A percentile compares a stretch with the other conserved stretches of the same genome.
These are phyloP conservation scores for Formicarius rufipectus DNA, from an alignment of 2,113 vertebrate genomes.

Conservation along the genomic window DNA sequence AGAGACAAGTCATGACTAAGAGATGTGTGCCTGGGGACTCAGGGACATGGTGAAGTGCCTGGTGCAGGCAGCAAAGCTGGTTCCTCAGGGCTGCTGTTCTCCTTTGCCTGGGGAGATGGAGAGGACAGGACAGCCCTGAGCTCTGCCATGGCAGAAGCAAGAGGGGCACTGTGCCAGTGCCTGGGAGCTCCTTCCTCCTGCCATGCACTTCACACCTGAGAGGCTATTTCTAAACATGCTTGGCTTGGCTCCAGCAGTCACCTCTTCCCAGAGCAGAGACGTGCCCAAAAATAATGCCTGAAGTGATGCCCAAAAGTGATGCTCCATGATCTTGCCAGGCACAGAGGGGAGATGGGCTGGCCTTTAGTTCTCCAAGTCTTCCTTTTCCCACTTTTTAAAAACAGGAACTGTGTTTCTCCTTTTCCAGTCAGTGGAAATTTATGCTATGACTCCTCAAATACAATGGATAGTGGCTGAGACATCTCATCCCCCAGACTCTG, in stretches of 20 bases:
- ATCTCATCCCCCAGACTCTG: background rate
- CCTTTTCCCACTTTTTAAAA: background rate
- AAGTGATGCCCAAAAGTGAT: background rate
- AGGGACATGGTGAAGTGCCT: rapidly evolving
- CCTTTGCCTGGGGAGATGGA: background rate
- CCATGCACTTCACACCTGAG: background rate
- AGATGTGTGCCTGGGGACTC: background rate
- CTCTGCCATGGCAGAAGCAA: background rate
- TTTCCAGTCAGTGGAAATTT: background rate
- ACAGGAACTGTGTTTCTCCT: background rate
- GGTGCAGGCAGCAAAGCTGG: background rate
- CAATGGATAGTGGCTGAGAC: background rate
- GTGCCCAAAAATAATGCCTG: background rate
- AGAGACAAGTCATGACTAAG: background rate
- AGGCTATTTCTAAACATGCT: background rate
- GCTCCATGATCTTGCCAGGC: background rate
- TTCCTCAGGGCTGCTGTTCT: background rate
- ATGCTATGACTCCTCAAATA: background rate
- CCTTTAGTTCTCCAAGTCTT: background rate
- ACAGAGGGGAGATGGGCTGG: background rate
- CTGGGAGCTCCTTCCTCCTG: background rate
- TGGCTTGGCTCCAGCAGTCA: background rate
- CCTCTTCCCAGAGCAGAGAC: background rate
- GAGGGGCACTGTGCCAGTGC: background rate
- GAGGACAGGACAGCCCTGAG: background rate